Evolutionary conservation across 2,888 invertebrate genomes (phyloP), one percentile per base, ranked within the genome.

Genomic region (Drosophila rellima): DNA sequence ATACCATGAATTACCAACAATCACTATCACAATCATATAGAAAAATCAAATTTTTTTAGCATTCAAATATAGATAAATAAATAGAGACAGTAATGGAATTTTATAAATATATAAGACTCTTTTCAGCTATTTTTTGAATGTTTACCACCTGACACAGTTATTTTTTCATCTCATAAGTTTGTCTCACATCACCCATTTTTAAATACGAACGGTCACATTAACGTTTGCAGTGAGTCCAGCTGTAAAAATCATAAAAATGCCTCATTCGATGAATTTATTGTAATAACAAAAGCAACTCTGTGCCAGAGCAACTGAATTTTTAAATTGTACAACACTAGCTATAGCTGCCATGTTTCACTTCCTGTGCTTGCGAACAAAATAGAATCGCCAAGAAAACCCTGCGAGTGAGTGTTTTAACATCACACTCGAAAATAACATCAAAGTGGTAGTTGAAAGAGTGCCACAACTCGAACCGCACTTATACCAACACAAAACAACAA

Each of bases 351-450:
- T 86, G 86, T 84, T 87, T 80, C 70, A 85, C 88, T 85, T 85
- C 85, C 85, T 81, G 82, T 85, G 88, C 89, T 85, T 79, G 88
- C 89, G 90, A 90, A 92, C 82, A 91, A 92, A 82, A 89, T 83
- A 89, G 64, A 89, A 85, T 87, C 82, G 80, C 82, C 74, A 80
- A 88, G 74, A 85, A 88, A 88, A 75, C 85, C 88, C 81, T 95
- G 95, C 95, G 95, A 95, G 95, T 95, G 94, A 94, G 82, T 82
- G 82, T 78, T 94, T 94, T 94, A 91, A 92, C 91, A 91, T 92
- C 92, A 91, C 88, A 94, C 94, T 92, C 91, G 86, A 91, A 90
- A 91, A 90, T 90, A 92, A 91, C 91, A 92, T 90, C 91, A 84
- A 82, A 85, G 88, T 85, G 88, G 90, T 90, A 91, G 90, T 91